Base-by-base conservation (phyloP, 1,140 invertebrate genomes). In the Drosophila watanabei region DNA sequence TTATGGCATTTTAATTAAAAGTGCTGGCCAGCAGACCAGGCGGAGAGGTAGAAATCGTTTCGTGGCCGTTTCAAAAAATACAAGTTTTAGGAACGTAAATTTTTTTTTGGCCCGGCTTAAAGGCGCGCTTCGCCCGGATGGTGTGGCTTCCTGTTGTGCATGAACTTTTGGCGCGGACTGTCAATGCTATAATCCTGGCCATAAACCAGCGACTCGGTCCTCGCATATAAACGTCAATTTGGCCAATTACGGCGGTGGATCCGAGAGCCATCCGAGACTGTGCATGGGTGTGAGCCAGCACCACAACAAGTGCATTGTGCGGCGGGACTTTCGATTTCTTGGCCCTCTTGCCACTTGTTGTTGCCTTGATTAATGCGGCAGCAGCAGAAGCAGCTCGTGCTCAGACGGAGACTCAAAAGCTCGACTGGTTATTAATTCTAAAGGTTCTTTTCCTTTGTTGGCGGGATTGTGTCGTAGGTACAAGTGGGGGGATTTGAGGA, bases 1-100 rank as follows among this genome's bases (percentile, higher is more conserved):
- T 89, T 89, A 89, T 89, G 81, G 85, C 75, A 89, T 89, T 89
- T 89, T 89, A 89, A 89, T 89, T 89, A 89, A 89, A 89, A 90
- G 66, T 75, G 78, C 73, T 70, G 75, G 20, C 65, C 35, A 61
- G 57, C 35, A 61, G 52, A 41, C 69, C n/a, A 45, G 18, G 51
- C 30, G 52, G 48, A 61, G 41, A 65, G 62, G 35, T 32, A 32
- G 49, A 64, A 79, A 87, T 77, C 65, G 68, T 45, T 63, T 70
- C 37, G 51, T 51, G 52, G 58, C 18, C 63, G 49, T 70, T 56
- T 70, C 30, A 65, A 72, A 51, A 51, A 85, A 89, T 85, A 85
- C 85, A 73, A 81, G 85, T 89, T 89, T 90, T 72, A 90, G 86
- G 62, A 81, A 89, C 78, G 86, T 89, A 90, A 82, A 85, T 46